Conservation (phyloP, 2,797 vertebrate species). For the Neosilurus hyrtlii region DNA sequence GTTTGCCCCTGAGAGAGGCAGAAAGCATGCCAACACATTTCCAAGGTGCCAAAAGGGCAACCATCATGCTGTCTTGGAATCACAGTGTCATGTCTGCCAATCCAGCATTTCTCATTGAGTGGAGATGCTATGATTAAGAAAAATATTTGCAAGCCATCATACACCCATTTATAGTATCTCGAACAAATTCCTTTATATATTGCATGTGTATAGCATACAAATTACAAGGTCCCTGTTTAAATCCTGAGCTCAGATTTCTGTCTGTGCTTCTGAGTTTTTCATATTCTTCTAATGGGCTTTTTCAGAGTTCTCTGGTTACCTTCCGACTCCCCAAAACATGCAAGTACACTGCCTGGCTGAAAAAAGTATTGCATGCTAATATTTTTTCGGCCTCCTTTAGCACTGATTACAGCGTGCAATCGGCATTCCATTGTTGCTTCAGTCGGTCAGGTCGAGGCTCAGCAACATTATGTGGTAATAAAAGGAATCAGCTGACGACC, state of each 20-base stretch:
- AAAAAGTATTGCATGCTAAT: too few species aligned
- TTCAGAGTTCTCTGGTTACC: background rate
- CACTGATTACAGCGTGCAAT: too few species aligned
- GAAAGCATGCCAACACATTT: constrained; percentile 4
- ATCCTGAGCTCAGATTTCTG: background rate
- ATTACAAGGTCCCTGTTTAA: background rate
- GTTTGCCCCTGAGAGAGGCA: constrained; percentile 7
- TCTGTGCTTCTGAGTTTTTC: background rate
- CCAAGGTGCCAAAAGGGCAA: constrained; percentile 13
- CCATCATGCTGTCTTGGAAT: background rate
- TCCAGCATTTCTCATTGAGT: background rate
- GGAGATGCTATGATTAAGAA: background rate
- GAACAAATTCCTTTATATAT: background rate
- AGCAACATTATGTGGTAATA: too few species aligned
- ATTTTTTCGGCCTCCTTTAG: too few species aligned
- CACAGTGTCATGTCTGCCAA: background rate
- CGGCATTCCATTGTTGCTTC: too few species aligned
- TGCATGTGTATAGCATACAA: background rate
- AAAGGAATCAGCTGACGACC: too few species aligned
- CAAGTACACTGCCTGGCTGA: too few species aligned
- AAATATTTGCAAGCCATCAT: background rate
- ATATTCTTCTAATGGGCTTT: background rate
- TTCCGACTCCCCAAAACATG: background rate
- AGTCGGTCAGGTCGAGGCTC: too few species aligned
- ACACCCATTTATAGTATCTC: background rate